phyloP scores from a whole-genome alignment of 2,113 vertebrate genomes.

The Panthera tigris region DNA sequence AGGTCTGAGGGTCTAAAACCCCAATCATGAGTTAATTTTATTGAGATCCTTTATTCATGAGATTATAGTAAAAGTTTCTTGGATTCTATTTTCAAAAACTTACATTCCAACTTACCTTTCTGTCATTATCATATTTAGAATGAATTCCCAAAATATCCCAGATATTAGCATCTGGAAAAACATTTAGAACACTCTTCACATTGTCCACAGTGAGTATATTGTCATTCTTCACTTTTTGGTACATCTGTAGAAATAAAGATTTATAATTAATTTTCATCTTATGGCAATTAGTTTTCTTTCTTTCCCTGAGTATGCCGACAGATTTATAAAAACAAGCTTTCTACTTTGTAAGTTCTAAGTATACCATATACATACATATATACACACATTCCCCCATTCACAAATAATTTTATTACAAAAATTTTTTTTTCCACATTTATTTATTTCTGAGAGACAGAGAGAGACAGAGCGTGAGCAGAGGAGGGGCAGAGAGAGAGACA shows the following conservation, averaged over 20 bases:
- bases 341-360: neutral
- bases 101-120: conserved; percentile 86
- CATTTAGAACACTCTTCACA: conserved; percentile 85
- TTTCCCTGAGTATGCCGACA: neutral
- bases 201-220: conserved; percentile 86
- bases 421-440: too few relatives aligned
- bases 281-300: conserved; percentile 22
- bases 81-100: neutral
- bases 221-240: conserved; percentile 85
- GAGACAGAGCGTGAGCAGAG: too few relatives aligned
- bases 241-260: conserved; percentile 88
- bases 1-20: neutral
- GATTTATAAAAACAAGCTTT: neutral
- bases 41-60: neutral
- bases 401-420: too few relatives aligned
- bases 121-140: conserved; percentile 90
- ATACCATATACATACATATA: neutral
- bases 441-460: too few relatives aligned
- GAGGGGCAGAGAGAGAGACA: too few relatives aligned
- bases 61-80: neutral
- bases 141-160: conserved; percentile 87
- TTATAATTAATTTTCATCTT: conserved; percentile 11
- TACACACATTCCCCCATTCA: neutral
- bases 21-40: neutral
- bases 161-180: conserved; percentile 89